phyloP scores from a whole-genome alignment of 2,113 vertebrate genomes.

The Aegotheles bennettii region DNA sequence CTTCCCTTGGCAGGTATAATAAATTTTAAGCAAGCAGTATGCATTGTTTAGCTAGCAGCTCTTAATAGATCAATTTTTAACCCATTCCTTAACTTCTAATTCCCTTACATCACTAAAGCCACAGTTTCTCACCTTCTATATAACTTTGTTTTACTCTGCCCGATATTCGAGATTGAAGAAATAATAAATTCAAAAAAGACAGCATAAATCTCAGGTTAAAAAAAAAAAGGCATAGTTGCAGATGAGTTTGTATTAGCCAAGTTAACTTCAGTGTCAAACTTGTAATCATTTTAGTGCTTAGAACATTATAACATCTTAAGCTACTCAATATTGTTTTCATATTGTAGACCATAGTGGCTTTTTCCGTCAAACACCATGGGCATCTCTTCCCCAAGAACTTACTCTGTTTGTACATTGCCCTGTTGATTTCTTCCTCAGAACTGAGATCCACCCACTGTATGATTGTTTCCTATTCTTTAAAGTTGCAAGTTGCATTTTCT shows the following conservation, averaged over 20 bases:
- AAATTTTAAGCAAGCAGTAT: too few relatives aligned
- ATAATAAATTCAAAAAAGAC: background rate
- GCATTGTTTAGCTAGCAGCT: too few relatives aligned
- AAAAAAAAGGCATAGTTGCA: background rate
- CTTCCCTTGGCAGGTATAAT: too few relatives aligned
- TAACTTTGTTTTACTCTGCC: background rate
- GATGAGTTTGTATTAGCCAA: background rate
- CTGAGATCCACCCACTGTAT: background rate
- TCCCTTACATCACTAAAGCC: too few relatives aligned
- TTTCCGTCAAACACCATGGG: background rate
- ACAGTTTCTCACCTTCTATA: background rate
- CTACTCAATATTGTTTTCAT: background rate
- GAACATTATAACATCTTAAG: background rate
- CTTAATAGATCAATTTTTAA: too few relatives aligned
- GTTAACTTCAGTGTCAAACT: background rate
- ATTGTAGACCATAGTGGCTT: background rate
- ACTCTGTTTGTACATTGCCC: background rate
- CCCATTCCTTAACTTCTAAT: too few relatives aligned
- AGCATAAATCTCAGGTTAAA: background rate
- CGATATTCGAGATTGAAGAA: background rate
- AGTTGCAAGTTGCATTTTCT: background rate
- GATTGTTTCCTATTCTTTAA: background rate
- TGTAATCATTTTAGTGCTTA: background rate
- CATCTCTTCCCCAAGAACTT: background rate
- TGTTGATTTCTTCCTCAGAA: background rate